Percentiles rank a stretch among this genome's conserved stretches.
phyloP scores from a whole-genome alignment of 2,113 vertebrate species.

The Poeciliopsis turrubarensis region DNA sequence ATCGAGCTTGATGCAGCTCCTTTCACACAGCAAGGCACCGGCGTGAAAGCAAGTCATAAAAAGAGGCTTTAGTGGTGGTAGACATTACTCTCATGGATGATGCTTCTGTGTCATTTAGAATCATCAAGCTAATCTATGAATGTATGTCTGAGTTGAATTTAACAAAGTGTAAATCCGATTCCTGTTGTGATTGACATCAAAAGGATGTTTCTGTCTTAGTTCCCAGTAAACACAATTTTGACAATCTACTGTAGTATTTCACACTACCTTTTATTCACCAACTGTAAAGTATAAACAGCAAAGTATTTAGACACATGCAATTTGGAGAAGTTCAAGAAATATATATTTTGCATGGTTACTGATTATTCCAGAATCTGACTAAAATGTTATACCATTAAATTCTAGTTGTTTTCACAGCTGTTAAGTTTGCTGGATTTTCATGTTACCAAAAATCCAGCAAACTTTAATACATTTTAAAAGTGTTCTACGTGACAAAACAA shows the following conservation, averaged over 20 bases:
- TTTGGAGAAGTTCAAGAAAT: not conserved
- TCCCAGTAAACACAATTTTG: not conserved
- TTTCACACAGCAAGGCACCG: slow-evolving; percentile 4
- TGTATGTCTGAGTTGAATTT: not conserved
- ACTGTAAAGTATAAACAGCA: no score
- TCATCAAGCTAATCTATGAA: not conserved
- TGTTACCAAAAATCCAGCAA: no score
- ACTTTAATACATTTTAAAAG: no score
- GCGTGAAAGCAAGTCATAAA: not conserved
- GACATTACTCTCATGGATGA: not conserved
- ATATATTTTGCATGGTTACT: not conserved
- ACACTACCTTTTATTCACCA: not conserved
- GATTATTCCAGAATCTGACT: not conserved
- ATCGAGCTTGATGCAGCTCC: slow-evolving; percentile 6
- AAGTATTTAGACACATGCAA: no score
- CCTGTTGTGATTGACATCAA: not conserved
- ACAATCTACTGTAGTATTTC: not conserved
- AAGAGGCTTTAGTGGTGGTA: not conserved
- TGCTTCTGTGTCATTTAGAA: not conserved
- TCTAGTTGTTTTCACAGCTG: not conserved
- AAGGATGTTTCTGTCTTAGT: not conserved
- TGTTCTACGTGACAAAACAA: not conserved
- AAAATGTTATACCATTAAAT: no score
- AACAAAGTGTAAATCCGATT: not conserved
- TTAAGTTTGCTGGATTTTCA: no score